phyloP scores from a whole-genome alignment of 53 echinoderm and acorn worm genomes.

The Zoroaster sp. region DNA sequence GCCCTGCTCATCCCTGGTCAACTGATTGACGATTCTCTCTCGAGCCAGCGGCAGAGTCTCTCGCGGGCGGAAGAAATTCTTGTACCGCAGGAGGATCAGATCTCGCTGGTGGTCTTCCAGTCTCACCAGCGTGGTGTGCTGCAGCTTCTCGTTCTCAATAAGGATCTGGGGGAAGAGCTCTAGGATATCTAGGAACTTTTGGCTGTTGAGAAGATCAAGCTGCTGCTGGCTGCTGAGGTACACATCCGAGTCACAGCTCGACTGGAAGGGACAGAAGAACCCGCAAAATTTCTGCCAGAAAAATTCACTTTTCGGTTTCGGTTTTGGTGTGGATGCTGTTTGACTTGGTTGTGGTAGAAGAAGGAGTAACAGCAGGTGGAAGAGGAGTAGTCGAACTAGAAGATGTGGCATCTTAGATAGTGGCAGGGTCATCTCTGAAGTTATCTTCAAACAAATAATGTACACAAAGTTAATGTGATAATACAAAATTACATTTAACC shows the following conservation, averaged over 20 bases:
- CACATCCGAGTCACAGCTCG: conserved; percentile 33
- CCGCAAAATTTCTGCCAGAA: conserved; percentile 76
- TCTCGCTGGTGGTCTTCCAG: conserved; percentile 65
- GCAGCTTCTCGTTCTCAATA: conserved; percentile 56
- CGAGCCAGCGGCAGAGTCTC: conserved; percentile 48
- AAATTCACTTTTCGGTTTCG: background rate
- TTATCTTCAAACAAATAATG: background rate
- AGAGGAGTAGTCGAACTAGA: background rate
- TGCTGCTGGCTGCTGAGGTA: conserved; percentile 60
- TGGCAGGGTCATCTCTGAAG: background rate
- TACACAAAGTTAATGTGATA: no score
- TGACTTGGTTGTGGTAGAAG: conserved; percentile 16
- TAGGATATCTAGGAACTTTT: conserved; percentile 59
- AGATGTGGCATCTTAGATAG: conserved; percentile 41
- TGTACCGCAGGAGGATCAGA: conserved; percentile 62
- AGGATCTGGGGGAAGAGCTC: conserved; percentile 67
- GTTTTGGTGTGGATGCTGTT: background rate
- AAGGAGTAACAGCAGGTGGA: background rate
- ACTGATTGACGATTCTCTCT: background rate
- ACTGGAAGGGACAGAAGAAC: conserved; percentile 65
- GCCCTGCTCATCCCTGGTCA: background rate
- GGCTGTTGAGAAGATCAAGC: conserved; percentile 39
- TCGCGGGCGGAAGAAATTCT: conserved; percentile 69
- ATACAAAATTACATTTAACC: no score
- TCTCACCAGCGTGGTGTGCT: conserved; percentile 56